Evolutionary conservation across 2,888 invertebrate species (phyloP).

Genomic region (Heliconius charithonia): DNA sequence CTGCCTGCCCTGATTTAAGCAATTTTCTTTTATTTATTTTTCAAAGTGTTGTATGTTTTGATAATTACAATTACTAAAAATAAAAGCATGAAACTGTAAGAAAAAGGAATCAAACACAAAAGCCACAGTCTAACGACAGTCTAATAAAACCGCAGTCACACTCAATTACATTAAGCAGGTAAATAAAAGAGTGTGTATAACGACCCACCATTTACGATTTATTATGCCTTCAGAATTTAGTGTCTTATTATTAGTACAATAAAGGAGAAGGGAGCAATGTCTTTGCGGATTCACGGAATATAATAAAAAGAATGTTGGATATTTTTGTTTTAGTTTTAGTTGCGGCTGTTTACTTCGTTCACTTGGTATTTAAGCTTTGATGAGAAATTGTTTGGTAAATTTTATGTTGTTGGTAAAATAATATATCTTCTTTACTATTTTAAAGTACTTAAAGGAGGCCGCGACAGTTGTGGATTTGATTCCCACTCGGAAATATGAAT

Average conservation of each 20-base stretch:
- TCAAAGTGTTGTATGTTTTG: neutral
- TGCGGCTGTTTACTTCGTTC: neutral
- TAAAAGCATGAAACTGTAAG: neutral
- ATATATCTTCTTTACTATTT: no score
- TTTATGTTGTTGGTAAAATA: neutral
- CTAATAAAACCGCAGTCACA: constrained; percentile 45
- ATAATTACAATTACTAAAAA: neutral
- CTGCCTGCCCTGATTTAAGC: no score
- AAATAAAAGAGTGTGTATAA: constrained; percentile 51
- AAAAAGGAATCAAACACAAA: constrained; percentile 16
- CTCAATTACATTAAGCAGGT: constrained; percentile 57
- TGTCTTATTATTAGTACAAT: constrained; percentile 41
- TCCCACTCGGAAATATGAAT: no score
- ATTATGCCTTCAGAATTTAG: constrained; percentile 40
- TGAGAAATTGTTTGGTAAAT: neutral
- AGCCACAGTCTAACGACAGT: neutral
- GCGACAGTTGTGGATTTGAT: no score
- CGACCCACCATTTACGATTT: constrained; percentile 37
- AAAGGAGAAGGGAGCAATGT: constrained; percentile 29
- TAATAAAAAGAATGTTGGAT: constrained; percentile 27
- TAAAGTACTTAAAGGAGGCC: no score
- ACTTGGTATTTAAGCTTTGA: neutral
- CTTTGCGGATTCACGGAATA: constrained; percentile 32
- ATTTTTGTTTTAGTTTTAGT: constrained; percentile 26
- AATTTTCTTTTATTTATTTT: no score